Evolutionary conservation across 2,113 vertebrate species (phyloP).

Genomic region (Narcine bancroftii): DNA sequence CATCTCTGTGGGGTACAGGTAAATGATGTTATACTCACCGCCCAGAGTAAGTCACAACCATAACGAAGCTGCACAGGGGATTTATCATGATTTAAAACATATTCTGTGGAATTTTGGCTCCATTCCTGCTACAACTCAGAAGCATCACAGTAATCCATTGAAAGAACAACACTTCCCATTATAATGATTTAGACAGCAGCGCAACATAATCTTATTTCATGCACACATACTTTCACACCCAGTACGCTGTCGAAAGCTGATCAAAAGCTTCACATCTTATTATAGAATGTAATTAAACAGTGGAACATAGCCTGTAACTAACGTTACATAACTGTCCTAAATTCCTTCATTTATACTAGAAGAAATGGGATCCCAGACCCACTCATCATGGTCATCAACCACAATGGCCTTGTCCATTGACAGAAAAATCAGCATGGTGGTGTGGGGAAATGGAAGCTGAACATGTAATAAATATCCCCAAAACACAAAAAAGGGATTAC

Average conservation of each 20-base stretch:
- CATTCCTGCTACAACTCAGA: background rate
- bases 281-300: background rate
- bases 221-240: background rate
- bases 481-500: too few relatives aligned
- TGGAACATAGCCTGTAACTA: background rate
- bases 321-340: background rate
- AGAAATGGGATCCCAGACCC: background rate
- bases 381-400: too few relatives aligned
- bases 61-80: background rate
- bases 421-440: too few relatives aligned
- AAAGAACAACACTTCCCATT: background rate
- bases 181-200: background rate
- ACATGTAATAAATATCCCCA: too few relatives aligned
- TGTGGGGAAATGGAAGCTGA: too few relatives aligned
- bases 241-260: background rate
- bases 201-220: background rate
- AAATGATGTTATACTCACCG: background rate
- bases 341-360: background rate
- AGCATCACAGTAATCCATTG: background rate
- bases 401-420: too few relatives aligned
- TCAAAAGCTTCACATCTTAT: background rate
- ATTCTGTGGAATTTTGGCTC: background rate
- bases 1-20: background rate
- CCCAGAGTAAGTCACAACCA: background rate
- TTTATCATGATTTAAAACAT: background rate